Conservation (phyloP, 1,140 invertebrate genomes). For the Lycorma delicatula region DNA sequence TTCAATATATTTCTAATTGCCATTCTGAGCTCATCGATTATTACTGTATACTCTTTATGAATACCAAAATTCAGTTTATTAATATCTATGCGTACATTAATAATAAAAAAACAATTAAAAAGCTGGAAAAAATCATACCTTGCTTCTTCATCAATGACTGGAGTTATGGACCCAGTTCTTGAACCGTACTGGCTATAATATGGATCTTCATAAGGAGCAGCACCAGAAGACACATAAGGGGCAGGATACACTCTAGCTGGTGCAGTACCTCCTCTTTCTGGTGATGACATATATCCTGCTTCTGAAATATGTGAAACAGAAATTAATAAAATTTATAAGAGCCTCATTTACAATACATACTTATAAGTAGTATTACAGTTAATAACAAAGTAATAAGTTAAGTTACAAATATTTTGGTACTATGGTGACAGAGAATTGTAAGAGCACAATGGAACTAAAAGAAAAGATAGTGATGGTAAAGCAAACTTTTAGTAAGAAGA, state of each 20-base stretch:
- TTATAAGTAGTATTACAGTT: too few species aligned
- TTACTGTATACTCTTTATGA: too few species aligned
- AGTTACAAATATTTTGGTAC: background rate
- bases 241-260: conserved; percentile 15
- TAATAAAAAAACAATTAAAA: background rate
- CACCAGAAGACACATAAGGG: conserved; percentile 18
- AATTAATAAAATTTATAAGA: too few species aligned
- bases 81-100: background rate
- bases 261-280: conserved; percentile 54
- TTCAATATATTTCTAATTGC: too few species aligned
- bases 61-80: background rate
- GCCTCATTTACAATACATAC: too few species aligned
- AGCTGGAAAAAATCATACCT: conserved; percentile 45
- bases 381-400: background rate
- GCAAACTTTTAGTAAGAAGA: too few species aligned
- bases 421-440: too few species aligned
- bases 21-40: too few species aligned
- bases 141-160: conserved; percentile 84
- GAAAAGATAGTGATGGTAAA: too few species aligned
- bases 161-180: conserved; percentile 66
- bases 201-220: conserved; percentile 61
- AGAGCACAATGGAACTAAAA: too few species aligned
- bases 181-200: conserved; percentile 72
- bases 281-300: conserved; percentile 76
- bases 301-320: conserved; percentile 45